Percentiles rank a stretch among this genome's conserved stretches.
These are phyloP conservation scores for Casuarius casuarius DNA, from an alignment of 2,113 vertebrate genomes.

Conservation along the genomic window DNA sequence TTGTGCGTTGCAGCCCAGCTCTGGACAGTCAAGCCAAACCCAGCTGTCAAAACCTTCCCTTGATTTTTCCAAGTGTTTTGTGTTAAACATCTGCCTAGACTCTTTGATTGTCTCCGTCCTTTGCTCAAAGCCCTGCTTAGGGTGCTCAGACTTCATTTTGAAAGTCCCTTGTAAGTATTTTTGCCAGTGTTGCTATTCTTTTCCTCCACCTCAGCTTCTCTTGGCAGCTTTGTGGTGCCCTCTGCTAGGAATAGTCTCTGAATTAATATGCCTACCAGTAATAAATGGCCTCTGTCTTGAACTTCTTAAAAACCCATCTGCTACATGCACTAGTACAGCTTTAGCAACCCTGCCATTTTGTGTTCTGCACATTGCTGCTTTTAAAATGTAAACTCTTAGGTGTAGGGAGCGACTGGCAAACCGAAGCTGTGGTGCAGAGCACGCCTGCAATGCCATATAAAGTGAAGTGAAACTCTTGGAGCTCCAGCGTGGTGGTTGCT, in stretches of 20 bases:
- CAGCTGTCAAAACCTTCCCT: neutral
- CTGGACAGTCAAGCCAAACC: neutral
- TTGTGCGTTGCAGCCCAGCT: neutral
- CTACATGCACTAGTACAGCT: neutral
- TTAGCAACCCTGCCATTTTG: neutral
- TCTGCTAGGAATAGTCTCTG: neutral
- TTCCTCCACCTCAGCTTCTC: neutral
- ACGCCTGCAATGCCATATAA: neutral
- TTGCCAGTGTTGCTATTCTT: neutral
- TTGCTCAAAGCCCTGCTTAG: neutral
- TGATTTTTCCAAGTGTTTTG: neutral
- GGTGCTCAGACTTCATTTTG: neutral
- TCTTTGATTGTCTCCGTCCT: neutral
- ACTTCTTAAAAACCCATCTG: conserved; percentile 16
- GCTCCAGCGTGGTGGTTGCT: neutral
- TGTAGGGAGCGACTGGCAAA: neutral
- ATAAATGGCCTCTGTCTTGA: neutral
- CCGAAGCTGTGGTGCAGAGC: neutral
- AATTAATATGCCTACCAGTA: neutral
- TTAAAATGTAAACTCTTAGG: conserved; percentile 4
- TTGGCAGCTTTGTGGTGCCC: neutral
- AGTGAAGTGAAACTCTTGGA: neutral
- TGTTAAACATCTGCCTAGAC: neutral
- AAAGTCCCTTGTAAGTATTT: neutral
- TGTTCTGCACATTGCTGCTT: neutral